These are phyloP conservation scores for Nebria ingens DNA, from an alignment of 1,140 invertebrate genomes.

Conservation along the genomic window DNA sequence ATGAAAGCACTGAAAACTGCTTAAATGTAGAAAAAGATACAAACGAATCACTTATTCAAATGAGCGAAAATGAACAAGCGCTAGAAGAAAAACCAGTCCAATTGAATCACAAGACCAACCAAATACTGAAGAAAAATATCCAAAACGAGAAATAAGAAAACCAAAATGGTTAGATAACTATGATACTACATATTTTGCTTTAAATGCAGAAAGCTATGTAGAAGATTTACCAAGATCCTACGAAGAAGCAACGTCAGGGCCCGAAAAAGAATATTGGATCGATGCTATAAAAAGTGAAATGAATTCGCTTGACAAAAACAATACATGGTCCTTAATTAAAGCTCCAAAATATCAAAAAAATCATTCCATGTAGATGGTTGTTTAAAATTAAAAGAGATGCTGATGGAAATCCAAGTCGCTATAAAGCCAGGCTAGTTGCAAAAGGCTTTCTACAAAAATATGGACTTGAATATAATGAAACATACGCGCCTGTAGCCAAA, in stretches of 20 bases:
- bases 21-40: not conserved
- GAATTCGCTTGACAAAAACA: conserved; percentile 20
- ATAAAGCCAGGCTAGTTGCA: too few species aligned
- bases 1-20: not conserved
- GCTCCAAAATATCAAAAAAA: conserved; percentile 19
- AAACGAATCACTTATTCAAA: not conserved
- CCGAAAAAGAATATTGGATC: conserved; percentile 16
- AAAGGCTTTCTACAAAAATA: too few species aligned
- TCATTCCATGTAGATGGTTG: conserved; percentile 23
- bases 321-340: conserved; percentile 24
- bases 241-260: not conserved
- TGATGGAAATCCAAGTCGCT: not conserved
- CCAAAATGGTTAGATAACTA: conserved; percentile 15
- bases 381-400: conserved; percentile 24
- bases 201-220: conserved; percentile 25
- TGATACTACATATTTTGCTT: conserved; percentile 16
- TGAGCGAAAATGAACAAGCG: too few species aligned
- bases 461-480: too few species aligned
- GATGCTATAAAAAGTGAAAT: conserved; percentile 24
- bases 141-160: not conserved
- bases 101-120: not conserved
- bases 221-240: not conserved
- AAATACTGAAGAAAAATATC: not conserved
- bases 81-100: not conserved
- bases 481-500: too few species aligned